Evolutionary conservation across 1,140 invertebrate genomes (phyloP).

Genomic region (Ladona fulva): DNA sequence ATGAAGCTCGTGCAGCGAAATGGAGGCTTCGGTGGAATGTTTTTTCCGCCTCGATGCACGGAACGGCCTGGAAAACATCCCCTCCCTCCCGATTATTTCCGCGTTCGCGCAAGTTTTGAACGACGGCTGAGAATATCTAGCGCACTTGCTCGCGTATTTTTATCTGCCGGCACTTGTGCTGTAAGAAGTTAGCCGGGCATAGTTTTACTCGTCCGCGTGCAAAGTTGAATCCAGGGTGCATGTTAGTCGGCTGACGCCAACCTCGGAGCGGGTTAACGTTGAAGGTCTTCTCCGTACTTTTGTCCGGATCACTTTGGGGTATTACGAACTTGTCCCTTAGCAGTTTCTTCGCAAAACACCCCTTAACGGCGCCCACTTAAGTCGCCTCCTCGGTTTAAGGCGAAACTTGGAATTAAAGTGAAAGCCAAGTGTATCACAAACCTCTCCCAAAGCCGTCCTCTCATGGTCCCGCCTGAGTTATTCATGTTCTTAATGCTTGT

Average conservation of each 20-base stretch:
- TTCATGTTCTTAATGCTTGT: neutral
- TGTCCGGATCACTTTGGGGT: neutral
- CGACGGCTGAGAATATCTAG: too few relatives aligned
- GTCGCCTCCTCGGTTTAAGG: constrained; percentile 2
- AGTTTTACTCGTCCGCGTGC: too few relatives aligned
- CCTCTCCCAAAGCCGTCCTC: neutral
- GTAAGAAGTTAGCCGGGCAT: too few relatives aligned
- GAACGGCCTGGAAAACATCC: too few relatives aligned
- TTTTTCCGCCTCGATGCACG: too few relatives aligned
- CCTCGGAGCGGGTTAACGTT: neutral
- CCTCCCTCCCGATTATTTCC: too few relatives aligned
- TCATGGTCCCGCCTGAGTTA: neutral
- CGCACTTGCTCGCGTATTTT: too few relatives aligned
- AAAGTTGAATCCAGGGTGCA: too few relatives aligned
- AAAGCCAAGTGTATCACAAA: neutral
- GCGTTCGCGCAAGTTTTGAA: too few relatives aligned
- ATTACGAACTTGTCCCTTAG: neutral
- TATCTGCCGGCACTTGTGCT: too few relatives aligned
- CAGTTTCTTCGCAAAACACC: neutral
- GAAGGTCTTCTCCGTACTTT: neutral
- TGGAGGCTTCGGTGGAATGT: too few relatives aligned
- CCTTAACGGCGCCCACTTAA: neutral
- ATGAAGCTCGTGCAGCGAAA: too few relatives aligned
- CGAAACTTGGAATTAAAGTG: neutral
- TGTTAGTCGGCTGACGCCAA: neutral